Evolutionary conservation across 2,888 invertebrate genomes (phyloP).

Genomic region (Empis stercorea): DNA sequence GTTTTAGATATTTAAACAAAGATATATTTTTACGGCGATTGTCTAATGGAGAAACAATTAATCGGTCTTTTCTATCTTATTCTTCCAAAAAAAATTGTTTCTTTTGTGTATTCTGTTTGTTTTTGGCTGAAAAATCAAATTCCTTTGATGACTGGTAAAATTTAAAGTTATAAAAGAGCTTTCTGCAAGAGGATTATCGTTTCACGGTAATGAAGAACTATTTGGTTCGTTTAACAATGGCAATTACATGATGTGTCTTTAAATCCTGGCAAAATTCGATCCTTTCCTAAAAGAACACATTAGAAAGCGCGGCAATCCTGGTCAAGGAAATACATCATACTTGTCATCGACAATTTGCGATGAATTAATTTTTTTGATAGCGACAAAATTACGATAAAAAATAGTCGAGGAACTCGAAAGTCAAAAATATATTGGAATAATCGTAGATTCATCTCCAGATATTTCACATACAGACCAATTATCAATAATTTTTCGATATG

Average conservation of each 20-base stretch:
- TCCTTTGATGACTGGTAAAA: too few relatives aligned
- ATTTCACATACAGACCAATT: slow-evolving; percentile 23
- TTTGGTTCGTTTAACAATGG: slow-evolving; percentile 11
- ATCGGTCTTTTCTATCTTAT: too few relatives aligned
- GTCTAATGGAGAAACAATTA: too few relatives aligned
- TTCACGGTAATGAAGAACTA: slow-evolving; percentile 10
- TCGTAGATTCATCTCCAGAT: slow-evolving; percentile 24
- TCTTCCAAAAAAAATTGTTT: neutral
- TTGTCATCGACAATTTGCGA: slow-evolving; percentile 19
- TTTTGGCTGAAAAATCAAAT: neutral
- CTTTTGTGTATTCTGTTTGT: neutral
- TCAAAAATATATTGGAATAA: slow-evolving; percentile 19
- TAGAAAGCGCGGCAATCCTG: slow-evolving; percentile 14
- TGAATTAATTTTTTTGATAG: slow-evolving; percentile 19
- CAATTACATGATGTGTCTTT: slow-evolving; percentile 8
- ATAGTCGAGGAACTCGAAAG: slow-evolving; percentile 13
- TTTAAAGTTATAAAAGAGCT: slow-evolving; percentile 9
- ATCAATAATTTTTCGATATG: slow-evolving; percentile 21
- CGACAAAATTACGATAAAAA: slow-evolving; percentile 14
- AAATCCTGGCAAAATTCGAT: slow-evolving; percentile 13
- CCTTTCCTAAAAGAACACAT: slow-evolving; percentile 11
- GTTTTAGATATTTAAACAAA: too few relatives aligned
- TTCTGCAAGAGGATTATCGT: slow-evolving; percentile 10
- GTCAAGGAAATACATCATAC: slow-evolving; percentile 18
- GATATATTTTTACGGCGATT: too few relatives aligned